phyloP scores from a whole-genome alignment of 2,888 invertebrate species.

The Cerastoderma edule region DNA sequence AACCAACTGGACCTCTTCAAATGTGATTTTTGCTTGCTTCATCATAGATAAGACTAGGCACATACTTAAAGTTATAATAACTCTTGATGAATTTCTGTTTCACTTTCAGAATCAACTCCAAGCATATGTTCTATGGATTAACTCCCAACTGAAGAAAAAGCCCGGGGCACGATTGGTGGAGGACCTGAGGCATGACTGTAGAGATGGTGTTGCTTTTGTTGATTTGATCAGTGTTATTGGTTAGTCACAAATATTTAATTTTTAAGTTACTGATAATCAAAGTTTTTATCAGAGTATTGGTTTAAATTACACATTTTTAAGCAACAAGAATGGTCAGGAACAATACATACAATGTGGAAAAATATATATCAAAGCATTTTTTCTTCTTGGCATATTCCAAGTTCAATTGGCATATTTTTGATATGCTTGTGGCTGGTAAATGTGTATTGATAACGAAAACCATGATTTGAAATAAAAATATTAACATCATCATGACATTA shows the following conservation, averaged over 20 bases:
- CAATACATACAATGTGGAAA: neutral
- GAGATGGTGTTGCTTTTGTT: conserved; percentile 83
- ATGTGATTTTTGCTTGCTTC: too few relatives aligned
- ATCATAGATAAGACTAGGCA: too few relatives aligned
- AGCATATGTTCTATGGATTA: conserved; percentile 85
- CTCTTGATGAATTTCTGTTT: conserved; percentile 17
- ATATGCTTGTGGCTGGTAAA: neutral
- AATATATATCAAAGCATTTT: neutral
- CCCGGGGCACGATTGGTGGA: conserved; percentile 82
- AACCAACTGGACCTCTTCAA: too few relatives aligned
- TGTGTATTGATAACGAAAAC: too few relatives aligned
- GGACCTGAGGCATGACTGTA: conserved; percentile 83
- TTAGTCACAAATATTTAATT: conserved; percentile 49
- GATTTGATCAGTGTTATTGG: conserved; percentile 84
- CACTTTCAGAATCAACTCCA: conserved; percentile 80
- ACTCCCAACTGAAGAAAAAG: conserved; percentile 84
- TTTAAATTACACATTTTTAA: too few relatives aligned
- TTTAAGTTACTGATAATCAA: neutral
- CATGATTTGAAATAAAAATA: too few relatives aligned
- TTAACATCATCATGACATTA: too few relatives aligned
- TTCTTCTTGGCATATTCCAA: neutral
- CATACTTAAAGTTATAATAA: too few relatives aligned
- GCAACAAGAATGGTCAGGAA: too few relatives aligned
- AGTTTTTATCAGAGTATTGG: too few relatives aligned
- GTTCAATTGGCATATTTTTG: neutral